Conservation (phyloP, 1,140 invertebrate species). For the Myzus persicae region DNA sequence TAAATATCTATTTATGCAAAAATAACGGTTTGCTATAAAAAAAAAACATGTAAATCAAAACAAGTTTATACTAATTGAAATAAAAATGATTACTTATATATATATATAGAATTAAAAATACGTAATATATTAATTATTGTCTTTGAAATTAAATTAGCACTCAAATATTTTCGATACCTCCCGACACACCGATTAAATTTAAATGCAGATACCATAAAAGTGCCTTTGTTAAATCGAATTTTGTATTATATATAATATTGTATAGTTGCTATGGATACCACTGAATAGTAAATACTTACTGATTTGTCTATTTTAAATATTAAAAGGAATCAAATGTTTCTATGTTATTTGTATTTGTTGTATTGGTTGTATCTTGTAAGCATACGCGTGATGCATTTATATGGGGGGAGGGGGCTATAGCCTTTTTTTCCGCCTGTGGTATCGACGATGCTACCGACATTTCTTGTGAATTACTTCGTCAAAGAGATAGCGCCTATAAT, state of each 20-base stretch:
- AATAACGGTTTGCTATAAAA: not conserved
- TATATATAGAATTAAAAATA: not conserved
- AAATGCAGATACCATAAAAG: not conserved
- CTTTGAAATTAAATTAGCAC: not conserved
- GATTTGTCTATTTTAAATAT: too few species aligned
- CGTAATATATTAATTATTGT: not conserved
- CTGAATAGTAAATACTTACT: not conserved
- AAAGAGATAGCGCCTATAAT: too few species aligned
- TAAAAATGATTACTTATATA: not conserved
- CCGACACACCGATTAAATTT: not conserved
- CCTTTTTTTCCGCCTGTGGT: too few species aligned
- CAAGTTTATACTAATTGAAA: not conserved
- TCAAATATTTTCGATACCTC: not conserved
- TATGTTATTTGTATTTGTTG: too few species aligned
- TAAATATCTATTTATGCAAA: not conserved
- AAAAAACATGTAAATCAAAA: not conserved
- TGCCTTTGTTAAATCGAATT: not conserved
- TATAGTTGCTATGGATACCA: slow-evolving; percentile 36
- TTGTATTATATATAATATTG: not conserved
- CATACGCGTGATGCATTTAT: too few species aligned
- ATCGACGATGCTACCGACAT: too few species aligned
- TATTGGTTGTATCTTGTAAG: too few species aligned
- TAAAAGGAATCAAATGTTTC: too few species aligned
- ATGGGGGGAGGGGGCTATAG: too few species aligned
- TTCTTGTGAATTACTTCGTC: too few species aligned